These are phyloP conservation scores for Eristalis pertinax DNA, from an alignment of 2,888 invertebrate species.

Conservation along the genomic window DNA sequence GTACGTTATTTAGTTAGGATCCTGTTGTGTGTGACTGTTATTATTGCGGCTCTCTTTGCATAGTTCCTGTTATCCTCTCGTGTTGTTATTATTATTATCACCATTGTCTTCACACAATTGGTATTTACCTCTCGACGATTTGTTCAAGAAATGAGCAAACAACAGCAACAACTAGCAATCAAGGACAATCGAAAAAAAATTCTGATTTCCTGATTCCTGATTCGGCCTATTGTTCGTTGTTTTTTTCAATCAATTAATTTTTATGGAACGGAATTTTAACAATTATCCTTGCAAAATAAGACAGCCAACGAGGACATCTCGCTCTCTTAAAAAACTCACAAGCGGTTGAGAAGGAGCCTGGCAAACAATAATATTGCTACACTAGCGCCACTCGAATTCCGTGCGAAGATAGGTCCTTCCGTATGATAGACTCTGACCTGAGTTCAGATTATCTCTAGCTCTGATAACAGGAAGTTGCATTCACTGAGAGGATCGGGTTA, in stretches of 20 bases:
- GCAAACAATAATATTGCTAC: conserved; percentile 52
- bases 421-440: conserved; percentile 47
- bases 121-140: conserved; percentile 11
- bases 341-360: background rate
- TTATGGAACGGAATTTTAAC: background rate
- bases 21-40: conserved; percentile 75
- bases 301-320: background rate
- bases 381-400: conserved; percentile 55
- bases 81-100: conserved; percentile 46
- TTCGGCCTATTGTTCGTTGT: background rate
- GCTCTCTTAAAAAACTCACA: background rate
- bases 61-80: conserved; percentile 74
- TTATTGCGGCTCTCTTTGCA: conserved; percentile 71
- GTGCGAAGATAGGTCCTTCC: conserved; percentile 47
- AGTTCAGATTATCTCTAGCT: conserved; percentile 65
- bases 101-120: conserved; percentile 28
- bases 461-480: conserved; percentile 70
- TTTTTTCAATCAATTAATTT: background rate
- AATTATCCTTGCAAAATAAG: background rate
- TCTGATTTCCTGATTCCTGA: background rate
- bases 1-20: conserved; percentile 80
- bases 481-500: conserved; percentile 36
- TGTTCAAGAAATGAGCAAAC: conserved; percentile 17
- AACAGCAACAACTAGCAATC: background rate
- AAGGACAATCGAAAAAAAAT: background rate